Evolutionary conservation across 1,140 invertebrate genomes (phyloP).

Genomic region (Drosophila eugracilis): DNA sequence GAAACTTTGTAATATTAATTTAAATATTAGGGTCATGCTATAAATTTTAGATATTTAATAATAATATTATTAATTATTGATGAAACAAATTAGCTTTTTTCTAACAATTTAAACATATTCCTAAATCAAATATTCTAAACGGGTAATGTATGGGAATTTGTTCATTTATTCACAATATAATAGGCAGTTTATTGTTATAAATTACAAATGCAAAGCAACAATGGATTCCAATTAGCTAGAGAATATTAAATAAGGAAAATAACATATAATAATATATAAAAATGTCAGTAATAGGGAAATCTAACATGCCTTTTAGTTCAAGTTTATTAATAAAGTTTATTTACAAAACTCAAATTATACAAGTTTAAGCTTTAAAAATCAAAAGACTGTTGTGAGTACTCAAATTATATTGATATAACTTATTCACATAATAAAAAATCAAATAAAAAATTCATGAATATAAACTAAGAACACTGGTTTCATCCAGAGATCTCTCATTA

Average conservation of each 20-base stretch:
- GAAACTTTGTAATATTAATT: no score
- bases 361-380: neutral
- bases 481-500: neutral
- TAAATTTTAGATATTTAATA: neutral
- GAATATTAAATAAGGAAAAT: neutral
- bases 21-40: conserved; percentile 6
- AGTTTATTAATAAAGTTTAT: neutral
- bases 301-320: neutral
- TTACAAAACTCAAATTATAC: neutral
- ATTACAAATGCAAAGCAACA: neutral
- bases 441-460: neutral
- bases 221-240: neutral
- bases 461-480: neutral
- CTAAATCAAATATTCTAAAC: neutral
- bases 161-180: neutral
- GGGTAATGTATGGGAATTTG: neutral
- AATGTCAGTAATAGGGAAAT: neutral
- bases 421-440: neutral
- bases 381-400: no score
- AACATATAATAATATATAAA: neutral
- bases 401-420: neutral
- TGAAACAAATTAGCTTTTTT: neutral
- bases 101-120: neutral
- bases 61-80: neutral
- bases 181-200: no score